A percentile compares a stretch with the other conserved stretches of the same genome.
Evolutionary conservation across 1,140 invertebrate species (phyloP).

Genomic region (Spodoptera litura): DNA sequence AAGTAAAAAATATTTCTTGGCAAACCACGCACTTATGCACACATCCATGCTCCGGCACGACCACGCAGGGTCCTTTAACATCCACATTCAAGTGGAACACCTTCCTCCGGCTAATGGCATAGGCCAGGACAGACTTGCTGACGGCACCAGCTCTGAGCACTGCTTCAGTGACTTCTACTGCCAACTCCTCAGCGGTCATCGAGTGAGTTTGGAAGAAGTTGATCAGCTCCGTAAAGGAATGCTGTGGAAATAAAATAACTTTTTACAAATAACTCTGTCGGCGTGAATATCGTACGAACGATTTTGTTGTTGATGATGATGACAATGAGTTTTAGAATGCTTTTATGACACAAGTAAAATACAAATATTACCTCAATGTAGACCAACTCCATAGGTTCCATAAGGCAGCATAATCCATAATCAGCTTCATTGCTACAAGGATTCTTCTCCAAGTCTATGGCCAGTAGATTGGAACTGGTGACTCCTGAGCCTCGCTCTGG

Average conservation of each 20-base stretch:
- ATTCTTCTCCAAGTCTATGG: constrained; percentile 92
- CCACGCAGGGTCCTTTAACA: constrained; percentile 92
- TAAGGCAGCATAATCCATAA: constrained; percentile 89
- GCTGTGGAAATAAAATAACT: constrained; percentile 81
- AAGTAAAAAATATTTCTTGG: background rate
- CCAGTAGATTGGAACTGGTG: constrained; percentile 89
- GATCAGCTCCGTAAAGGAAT: constrained; percentile 91
- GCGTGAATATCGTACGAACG: too few relatives aligned
- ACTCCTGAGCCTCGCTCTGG: constrained; percentile 88
- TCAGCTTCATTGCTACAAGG: constrained; percentile 90
- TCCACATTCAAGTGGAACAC: constrained; percentile 92
- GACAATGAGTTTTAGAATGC: too few relatives aligned
- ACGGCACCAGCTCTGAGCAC: constrained; percentile 65
- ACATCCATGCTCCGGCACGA: constrained; percentile 92
- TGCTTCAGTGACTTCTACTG: constrained; percentile 64
- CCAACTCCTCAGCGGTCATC: constrained; percentile 74
- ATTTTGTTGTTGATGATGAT: too few relatives aligned
- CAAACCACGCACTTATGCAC: constrained; percentile 89
- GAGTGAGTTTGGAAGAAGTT: constrained; percentile 90
- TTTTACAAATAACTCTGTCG: background rate
- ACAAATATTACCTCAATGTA: constrained; percentile 90
- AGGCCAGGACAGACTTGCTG: constrained; percentile 84
- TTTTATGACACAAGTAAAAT: too few relatives aligned
- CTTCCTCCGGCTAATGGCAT: constrained; percentile 87
- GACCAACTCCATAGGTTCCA: constrained; percentile 92